Evolutionary conservation across 2,888 invertebrate genomes (phyloP).

Genomic region (Himalopsyche kuldschensis): DNA sequence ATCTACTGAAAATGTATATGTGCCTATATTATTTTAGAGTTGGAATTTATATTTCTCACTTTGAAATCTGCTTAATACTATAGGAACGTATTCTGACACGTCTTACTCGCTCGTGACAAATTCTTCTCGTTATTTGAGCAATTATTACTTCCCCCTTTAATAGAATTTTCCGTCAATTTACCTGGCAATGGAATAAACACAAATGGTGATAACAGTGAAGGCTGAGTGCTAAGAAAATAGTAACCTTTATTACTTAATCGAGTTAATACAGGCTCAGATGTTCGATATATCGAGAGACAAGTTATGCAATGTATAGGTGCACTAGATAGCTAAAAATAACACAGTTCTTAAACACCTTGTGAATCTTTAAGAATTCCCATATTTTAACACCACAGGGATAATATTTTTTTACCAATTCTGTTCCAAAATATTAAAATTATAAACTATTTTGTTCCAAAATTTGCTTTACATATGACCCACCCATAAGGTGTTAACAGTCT

Average conservation of each 20-base stretch:
- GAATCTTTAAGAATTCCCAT: no score
- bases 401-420: no score
- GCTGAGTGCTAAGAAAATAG: background rate
- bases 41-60: background rate
- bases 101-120: background rate
- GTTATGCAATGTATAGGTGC: background rate
- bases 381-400: no score
- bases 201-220: background rate
- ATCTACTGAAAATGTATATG: background rate
- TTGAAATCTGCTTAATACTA: background rate
- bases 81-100: background rate
- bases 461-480: no score
- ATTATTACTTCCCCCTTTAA: constrained; percentile 9
- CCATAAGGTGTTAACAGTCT: no score
- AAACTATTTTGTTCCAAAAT: no score
- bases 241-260: background rate
- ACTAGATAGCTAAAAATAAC: no score
- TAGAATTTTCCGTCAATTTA: constrained; percentile 15
- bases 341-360: no score
- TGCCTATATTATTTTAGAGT: background rate
- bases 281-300: background rate
- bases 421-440: no score
- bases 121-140: constrained; percentile 5
- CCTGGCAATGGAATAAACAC: constrained; percentile 6
- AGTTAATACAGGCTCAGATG: background rate